phyloP scores from a whole-genome alignment of 2,113 vertebrate species.

The Pedionomus torquatus region DNA sequence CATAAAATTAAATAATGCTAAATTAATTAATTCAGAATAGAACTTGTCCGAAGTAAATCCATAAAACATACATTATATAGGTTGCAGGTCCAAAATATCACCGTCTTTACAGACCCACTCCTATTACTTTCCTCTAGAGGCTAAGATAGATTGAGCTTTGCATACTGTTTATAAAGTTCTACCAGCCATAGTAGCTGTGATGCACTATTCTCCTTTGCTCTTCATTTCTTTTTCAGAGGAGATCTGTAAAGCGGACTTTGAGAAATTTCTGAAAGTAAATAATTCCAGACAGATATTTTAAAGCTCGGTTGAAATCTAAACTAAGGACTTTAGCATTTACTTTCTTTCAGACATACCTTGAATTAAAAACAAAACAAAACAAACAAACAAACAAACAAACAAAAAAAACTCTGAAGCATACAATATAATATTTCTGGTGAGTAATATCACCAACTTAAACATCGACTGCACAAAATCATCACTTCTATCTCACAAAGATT shows the following conservation, averaged over 20 bases:
- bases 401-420: too few species aligned
- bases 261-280: background rate
- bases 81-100: background rate
- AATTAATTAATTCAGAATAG: background rate
- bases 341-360: background rate
- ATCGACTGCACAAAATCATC: background rate
- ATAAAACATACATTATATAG: background rate
- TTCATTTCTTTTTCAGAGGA: background rate
- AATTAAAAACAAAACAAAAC: too few species aligned
- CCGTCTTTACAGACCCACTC: background rate
- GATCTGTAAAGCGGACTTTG: background rate
- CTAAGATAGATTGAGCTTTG: background rate
- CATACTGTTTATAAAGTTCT: background rate
- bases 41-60: background rate
- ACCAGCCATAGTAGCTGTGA: background rate
- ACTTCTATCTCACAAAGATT: background rate
- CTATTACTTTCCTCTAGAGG: background rate
- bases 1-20: background rate
- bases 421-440: background rate
- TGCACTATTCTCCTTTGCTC: background rate
- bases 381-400: too few species aligned
- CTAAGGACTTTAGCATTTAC: background rate
- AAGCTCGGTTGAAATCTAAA: background rate
- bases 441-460: background rate
- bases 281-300: background rate